Evolutionary conservation across 92 coral and sea anemone species (phyloP), one percentile per base, ranked within the genome.

Genomic region (Diadumene lineata): DNA sequence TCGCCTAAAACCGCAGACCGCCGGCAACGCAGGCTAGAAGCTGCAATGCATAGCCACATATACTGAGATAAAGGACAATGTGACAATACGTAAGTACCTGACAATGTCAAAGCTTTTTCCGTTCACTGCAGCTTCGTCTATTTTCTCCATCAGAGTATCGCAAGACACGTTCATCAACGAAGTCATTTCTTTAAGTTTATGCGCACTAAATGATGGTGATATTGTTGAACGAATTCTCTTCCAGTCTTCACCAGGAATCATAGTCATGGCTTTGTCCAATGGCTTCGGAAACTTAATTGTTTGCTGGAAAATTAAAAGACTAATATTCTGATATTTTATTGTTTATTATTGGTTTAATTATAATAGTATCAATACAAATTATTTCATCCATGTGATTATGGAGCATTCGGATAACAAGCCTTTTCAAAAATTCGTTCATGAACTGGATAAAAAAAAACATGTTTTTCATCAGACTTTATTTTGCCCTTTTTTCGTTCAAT

Each of bases 141-240:
- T 71, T 21, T 60, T 79, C 78, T 34, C n/a, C 31, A 56, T 13
- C 31, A 79, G 68, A 7, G 56, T 71, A 26, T 79, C 78, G 51
- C 74, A 68, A 16, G 78, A 61, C 48, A 56, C 30, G 43, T 79
- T 64, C 78, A 79, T 79, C 32, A 79, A 53, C 31, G 68, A 43
- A 21, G 62, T 56, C 83, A 79, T 79, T 58, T 33, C 48, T 79
- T 79, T 79, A 38, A 79, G 50, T 70, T 79, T 79, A 34, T 71
- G 74, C 4, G 71, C 78, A 70, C 83, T 70, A 21, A 79, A 79
- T 23, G 83, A 61, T 50, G 83, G 83, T 31, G 66, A 68, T 10
- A 79, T 11, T 7, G 83, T 79, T 32, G 31, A 68, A 48, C 83
- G 73, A 27, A 79, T 56, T 56, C 83, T 76, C 31, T 60, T 57